Evolutionary conservation across 2,888 invertebrate genomes (phyloP).

Genomic region (Trissolcus brochymenae): DNA sequence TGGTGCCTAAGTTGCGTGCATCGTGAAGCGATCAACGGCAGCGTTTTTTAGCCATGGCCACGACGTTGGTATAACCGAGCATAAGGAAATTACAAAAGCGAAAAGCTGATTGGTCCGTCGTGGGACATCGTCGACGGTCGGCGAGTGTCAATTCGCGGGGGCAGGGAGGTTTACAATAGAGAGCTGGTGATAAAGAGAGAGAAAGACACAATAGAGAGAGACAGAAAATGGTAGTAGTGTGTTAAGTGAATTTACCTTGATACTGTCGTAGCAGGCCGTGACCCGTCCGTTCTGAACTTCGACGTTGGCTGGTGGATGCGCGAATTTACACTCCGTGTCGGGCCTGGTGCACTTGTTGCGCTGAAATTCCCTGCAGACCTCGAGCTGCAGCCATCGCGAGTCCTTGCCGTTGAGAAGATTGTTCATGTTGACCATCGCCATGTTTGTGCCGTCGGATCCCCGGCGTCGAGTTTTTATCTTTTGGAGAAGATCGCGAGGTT

Average conservation of each 20-base stretch:
- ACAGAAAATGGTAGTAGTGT: constrained; percentile 24
- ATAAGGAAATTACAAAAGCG: constrained; percentile 56
- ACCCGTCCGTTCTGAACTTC: constrained; percentile 99
- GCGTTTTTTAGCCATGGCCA: constrained; percentile 56
- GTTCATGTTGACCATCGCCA: constrained; percentile 97
- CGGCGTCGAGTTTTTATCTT: constrained; percentile 30
- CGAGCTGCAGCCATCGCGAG: constrained; percentile 99
- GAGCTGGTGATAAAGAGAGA: constrained; percentile 43
- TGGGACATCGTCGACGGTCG: constrained; percentile 32
- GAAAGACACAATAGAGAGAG: constrained; percentile 38
- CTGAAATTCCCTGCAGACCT: constrained; percentile 99
- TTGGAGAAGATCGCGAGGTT: constrained; percentile 15
- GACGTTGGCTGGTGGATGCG: constrained; percentile 99
- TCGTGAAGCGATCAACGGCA: constrained; percentile 58
- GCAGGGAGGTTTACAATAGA: constrained; percentile 33
- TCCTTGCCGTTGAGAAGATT: constrained; percentile 98
- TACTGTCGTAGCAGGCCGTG: constrained; percentile 99
- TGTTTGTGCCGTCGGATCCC: constrained; percentile 62
- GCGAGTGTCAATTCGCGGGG: constrained; percentile 43
- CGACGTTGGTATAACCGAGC: constrained; percentile 53
- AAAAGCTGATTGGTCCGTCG: constrained; percentile 43
- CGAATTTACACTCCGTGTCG: constrained; percentile 99
- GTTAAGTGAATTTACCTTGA: constrained; percentile 89
- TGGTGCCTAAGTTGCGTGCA: constrained; percentile 55
- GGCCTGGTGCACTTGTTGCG: constrained; percentile 99